A percentile compares a stretch with the other conserved stretches of the same genome.
Evolutionary conservation across 1,140 invertebrate species (phyloP).

Genomic region (Zaprionus tsacasi): DNA sequence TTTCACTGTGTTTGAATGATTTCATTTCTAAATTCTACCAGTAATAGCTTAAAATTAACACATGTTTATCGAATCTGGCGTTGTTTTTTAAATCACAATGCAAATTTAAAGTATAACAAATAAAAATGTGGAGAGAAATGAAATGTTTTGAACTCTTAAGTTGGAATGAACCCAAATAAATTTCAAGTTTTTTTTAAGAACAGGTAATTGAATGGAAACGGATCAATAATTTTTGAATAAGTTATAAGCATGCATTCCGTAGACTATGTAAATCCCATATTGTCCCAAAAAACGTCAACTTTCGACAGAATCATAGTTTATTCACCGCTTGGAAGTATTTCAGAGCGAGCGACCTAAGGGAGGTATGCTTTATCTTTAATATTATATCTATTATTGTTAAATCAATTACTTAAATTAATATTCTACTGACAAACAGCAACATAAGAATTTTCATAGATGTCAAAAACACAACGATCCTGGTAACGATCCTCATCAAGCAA

Average conservation of each 20-base stretch:
- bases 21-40: neutral
- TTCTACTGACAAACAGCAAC: neutral
- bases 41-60: neutral
- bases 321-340: neutral
- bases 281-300: neutral
- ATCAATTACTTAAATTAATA: neutral
- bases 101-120: neutral
- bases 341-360: neutral
- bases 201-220: neutral
- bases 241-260: neutral
- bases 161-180: conserved; percentile 36
- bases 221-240: neutral
- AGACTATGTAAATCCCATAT: neutral
- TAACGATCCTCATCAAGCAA: neutral
- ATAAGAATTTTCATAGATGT: neutral
- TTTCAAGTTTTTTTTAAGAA: conserved; percentile 36
- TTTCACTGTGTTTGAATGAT: too few species aligned
- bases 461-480: neutral
- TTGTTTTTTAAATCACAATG: conserved; percentile 17
- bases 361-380: neutral
- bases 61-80: neutral
- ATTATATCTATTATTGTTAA: neutral
- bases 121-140: neutral
- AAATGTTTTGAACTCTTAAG: conserved; percentile 9
- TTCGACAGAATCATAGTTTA: neutral